Percentiles rank a stretch among this genome's conserved stretches.
Conservation (phyloP, 2,113 vertebrate genomes). For the Nycticorax nycticorax region DNA sequence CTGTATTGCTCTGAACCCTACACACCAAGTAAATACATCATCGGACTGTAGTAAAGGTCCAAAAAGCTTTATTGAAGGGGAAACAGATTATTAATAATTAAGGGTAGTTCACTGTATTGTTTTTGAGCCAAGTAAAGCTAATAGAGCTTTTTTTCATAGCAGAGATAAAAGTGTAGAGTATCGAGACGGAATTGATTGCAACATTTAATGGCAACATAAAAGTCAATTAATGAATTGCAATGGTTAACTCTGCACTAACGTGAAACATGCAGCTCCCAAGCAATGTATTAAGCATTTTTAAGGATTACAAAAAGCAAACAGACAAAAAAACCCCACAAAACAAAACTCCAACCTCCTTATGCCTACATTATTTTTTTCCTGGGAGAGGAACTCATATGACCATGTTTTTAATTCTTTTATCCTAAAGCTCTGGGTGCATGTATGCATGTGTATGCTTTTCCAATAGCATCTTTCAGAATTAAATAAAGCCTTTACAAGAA, state of each 20-base stretch:
- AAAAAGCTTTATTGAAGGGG: conserved; percentile 34
- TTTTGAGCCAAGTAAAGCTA: conserved; percentile 55
- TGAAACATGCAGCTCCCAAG: not conserved
- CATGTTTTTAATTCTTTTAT: not conserved
- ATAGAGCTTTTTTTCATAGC: not conserved
- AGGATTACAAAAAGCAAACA: not conserved
- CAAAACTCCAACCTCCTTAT: not conserved
- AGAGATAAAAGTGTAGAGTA: conserved; percentile 1
- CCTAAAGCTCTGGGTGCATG: not conserved
- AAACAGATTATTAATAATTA: conserved; percentile 63
- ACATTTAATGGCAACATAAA: not conserved
- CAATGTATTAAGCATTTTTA: not conserved
- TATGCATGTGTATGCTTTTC: not conserved
- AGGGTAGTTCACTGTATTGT: conserved; percentile 16
- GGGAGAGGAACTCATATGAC: not conserved
- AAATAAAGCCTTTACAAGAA: not conserved
- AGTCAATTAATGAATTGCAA: conserved; percentile 36
- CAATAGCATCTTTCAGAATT: not conserved
- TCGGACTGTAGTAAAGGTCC: not conserved
- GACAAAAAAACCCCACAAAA: not conserved
- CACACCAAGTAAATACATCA: conserved; percentile 38
- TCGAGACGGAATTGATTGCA: not conserved
- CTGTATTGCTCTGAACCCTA: conserved; percentile 36
- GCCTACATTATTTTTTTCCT: not conserved
- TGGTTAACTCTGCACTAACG: conserved; percentile 16